phyloP scores from a whole-genome alignment of 1,140 invertebrate genomes.

The Semibalanus balanoides region DNA sequence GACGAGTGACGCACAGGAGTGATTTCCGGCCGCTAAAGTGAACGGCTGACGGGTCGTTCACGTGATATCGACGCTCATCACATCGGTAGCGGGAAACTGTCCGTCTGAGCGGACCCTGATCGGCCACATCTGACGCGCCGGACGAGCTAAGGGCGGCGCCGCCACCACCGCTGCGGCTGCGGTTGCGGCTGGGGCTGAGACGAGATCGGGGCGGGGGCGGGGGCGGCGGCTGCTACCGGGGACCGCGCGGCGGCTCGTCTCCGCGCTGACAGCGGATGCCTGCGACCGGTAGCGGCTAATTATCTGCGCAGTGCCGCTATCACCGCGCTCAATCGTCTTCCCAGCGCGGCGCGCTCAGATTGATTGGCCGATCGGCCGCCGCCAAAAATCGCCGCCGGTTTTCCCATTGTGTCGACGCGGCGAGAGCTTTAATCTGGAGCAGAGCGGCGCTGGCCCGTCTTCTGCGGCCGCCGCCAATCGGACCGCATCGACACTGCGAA shows the following conservation, averaged over 20 bases:
- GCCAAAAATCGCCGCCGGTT: not conserved
- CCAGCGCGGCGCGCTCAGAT: not conserved
- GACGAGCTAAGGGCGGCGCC: no score
- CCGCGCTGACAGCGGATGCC: no score
- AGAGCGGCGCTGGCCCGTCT: not conserved
- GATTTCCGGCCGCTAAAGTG: no score
- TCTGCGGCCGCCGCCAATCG: not conserved
- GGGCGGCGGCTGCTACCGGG: not conserved
- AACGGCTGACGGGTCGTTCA: no score
- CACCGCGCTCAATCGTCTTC: not conserved
- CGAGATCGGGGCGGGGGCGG: no score
- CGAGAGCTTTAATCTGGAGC: slow-evolving; percentile 1
- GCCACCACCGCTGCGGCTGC: no score
- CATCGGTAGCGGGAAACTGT: not conserved
- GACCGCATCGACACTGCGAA: not conserved
- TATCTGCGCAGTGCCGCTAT: not conserved
- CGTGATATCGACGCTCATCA: no score
- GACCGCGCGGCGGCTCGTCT: not conserved
- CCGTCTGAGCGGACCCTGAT: not conserved
- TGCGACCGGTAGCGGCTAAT: not conserved
- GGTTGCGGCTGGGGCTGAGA: no score
- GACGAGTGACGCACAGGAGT: no score
- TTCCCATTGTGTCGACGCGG: not conserved
- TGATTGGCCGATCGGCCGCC: not conserved
- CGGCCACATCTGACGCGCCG: not conserved